Conservation (phyloP, 2,888 invertebrate genomes). For the Teleiodes luculella region DNA sequence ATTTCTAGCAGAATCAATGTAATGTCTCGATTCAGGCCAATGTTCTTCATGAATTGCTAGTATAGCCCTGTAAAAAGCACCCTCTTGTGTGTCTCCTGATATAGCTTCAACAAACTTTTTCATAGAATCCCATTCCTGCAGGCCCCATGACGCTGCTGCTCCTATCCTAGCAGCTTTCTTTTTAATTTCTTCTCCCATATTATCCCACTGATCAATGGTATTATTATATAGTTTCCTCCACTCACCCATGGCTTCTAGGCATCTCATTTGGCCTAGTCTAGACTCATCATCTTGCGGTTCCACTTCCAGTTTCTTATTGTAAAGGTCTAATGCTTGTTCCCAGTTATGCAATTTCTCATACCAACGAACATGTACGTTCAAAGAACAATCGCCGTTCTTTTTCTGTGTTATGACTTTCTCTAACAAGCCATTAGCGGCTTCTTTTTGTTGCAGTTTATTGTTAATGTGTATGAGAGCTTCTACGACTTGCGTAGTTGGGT, state of each 20-base stretch:
- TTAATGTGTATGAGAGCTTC: conserved; percentile 97
- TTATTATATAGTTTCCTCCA: conserved; percentile 94
- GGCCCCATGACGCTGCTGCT: conserved; percentile 96
- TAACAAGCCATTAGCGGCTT: conserved; percentile 95
- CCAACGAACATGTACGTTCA: conserved; percentile 88
- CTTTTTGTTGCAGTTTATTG: conserved; percentile 98
- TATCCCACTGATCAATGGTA: conserved; percentile 81
- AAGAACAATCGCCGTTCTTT: conserved; percentile 79
- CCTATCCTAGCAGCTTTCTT: conserved; percentile 91
- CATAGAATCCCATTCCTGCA: conserved; percentile 96
- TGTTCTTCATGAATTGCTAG: conserved; percentile 91
- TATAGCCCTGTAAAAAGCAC: conserved; percentile 96
- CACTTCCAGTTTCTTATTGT: conserved; percentile 85
- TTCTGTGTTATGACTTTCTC: conserved; percentile 91
- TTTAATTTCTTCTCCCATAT: conserved; percentile 69
- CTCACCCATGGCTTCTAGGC: conserved; percentile 96
- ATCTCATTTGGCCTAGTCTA: conserved; percentile 96
- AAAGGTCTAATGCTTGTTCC: conserved; percentile 95
- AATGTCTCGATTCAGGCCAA: conserved; percentile 83
- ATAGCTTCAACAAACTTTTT: conserved; percentile 92
- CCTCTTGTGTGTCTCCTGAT: conserved; percentile 94
- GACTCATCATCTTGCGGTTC: conserved; percentile 86
- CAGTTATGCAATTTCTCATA: conserved; percentile 99
- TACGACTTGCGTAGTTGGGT: conserved; percentile 85
- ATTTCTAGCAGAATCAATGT: conserved; percentile 95